A percentile compares a stretch with the other conserved stretches of the same genome.
phyloP scores from a whole-genome alignment of 1,140 invertebrate species.

The Chymomyza costata region DNA sequence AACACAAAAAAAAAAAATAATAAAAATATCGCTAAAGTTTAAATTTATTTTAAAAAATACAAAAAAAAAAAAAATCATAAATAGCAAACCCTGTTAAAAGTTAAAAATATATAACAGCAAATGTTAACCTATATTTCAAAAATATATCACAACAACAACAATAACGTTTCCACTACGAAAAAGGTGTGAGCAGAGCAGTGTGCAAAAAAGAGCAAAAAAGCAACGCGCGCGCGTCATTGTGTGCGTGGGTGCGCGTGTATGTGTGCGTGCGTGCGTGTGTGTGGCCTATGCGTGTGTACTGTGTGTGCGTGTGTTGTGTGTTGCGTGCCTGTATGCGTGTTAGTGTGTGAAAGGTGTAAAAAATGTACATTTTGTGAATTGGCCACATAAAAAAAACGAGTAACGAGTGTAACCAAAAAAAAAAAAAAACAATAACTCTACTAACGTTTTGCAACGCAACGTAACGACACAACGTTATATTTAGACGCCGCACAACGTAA shows the following conservation, averaged over 20 bases:
- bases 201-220: constrained; percentile 21
- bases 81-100: too few relatives aligned
- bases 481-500: constrained; percentile 52
- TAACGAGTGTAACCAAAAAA: constrained; percentile 50
- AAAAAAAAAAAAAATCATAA: too few relatives aligned
- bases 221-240: constrained; percentile 39
- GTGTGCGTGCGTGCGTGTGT: constrained; percentile 51
- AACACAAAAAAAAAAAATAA: too few relatives aligned
- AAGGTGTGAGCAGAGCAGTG: constrained; percentile 25
- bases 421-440: not conserved
- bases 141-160: constrained; percentile 32
- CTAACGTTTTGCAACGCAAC: too few relatives aligned
- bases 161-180: constrained; percentile 26
- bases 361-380: constrained; percentile 69
- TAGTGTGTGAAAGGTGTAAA: constrained; percentile 64
- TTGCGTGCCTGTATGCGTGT: constrained; percentile 57
- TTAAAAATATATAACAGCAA: constrained; percentile 6
- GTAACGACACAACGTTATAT: constrained; percentile 49
- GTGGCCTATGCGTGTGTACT: constrained; percentile 35
- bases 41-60: too few relatives aligned
- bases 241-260: constrained; percentile 38
- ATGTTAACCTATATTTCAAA: constrained; percentile 5
- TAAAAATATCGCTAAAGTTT: too few relatives aligned
- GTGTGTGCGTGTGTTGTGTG: constrained; percentile 42
- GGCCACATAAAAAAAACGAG: constrained; percentile 62